These are phyloP conservation scores for Drosophila nr. perissopoda DNA, from an alignment of 2,888 invertebrate genomes.

Conservation along the genomic window DNA sequence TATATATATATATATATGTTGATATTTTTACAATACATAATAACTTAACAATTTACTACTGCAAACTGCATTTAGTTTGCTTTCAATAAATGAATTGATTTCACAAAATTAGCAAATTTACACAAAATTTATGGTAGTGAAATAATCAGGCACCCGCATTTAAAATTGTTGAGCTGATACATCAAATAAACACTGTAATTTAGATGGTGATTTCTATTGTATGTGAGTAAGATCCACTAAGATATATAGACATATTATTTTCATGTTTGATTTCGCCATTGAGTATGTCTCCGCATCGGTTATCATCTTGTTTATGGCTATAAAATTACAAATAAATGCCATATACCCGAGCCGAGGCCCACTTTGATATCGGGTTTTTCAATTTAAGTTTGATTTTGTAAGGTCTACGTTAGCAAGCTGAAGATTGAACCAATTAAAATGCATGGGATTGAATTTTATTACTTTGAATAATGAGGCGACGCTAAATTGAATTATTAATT, in stretches of 20 bases:
- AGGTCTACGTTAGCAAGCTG: neutral
- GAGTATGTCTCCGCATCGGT: constrained; percentile 3
- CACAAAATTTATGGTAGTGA: constrained; percentile 9
- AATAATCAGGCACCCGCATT: constrained; percentile 34
- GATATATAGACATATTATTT: neutral
- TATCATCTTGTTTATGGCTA: constrained; percentile 25
- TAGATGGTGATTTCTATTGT: constrained; percentile 18
- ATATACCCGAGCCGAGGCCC: neutral
- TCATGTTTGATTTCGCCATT: neutral
- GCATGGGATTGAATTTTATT: constrained; percentile 44
- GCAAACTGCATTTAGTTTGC: neutral
- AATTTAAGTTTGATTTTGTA: constrained; percentile 13
- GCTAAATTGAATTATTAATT: constrained; percentile 48
- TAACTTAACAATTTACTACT: neutral
- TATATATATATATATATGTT: neutral
- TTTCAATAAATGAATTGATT: neutral
- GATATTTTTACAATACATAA: neutral
- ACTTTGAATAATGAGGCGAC: constrained; percentile 46
- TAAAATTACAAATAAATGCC: constrained; percentile 1
- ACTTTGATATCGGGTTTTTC: constrained; percentile 18
- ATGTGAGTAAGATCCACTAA: constrained; percentile 1
- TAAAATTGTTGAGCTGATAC: constrained; percentile 1
- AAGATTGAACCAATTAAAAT: constrained; percentile 24
- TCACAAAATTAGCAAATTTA: constrained; percentile 17
- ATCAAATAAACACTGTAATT: constrained; percentile 39